These are phyloP conservation scores for Propithecus coquereli DNA, from an alignment of 2,113 vertebrate species.

Conservation along the genomic window DNA sequence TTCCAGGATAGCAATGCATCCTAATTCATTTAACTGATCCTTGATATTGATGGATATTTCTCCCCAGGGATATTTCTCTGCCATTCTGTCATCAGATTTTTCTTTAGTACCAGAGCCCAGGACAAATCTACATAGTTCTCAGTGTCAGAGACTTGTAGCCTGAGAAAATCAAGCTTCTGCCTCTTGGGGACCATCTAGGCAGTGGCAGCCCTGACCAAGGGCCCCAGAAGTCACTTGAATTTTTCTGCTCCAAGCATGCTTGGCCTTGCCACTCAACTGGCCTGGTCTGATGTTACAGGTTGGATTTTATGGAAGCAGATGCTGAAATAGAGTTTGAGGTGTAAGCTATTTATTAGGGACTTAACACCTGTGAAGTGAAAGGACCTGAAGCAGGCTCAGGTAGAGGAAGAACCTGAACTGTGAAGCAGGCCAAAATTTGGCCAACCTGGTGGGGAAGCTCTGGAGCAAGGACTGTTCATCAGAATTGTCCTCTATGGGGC, in stretches of 20 bases:
- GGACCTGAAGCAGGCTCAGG: not conserved
- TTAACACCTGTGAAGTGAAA: not conserved
- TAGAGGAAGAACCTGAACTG: not conserved
- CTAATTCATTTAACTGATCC: not conserved
- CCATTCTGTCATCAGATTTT: not conserved
- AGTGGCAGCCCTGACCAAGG: not conserved
- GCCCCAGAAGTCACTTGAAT: not conserved
- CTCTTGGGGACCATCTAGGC: not conserved
- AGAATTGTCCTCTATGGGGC: not conserved
- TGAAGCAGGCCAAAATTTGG: not conserved
- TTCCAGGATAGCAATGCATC: not conserved
- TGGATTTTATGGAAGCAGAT: not conserved
- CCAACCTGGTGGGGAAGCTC: not conserved
- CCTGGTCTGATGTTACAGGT: not conserved
- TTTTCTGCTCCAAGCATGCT: not conserved
- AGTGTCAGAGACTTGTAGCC: not conserved
- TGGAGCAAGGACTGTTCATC: not conserved
- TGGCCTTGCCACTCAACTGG: not conserved
- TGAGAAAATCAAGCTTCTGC: slow-evolving; percentile 17
- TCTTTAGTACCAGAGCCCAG: not conserved
- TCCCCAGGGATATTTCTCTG: not conserved
- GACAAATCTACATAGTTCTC: slow-evolving; percentile 8
- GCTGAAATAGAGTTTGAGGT: not conserved
- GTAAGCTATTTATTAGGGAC: not conserved
- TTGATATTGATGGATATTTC: not conserved